These are phyloP conservation scores for Cyprinodon diabolis DNA, from an alignment of 2,797 vertebrate genomes.

Conservation along the genomic window DNA sequence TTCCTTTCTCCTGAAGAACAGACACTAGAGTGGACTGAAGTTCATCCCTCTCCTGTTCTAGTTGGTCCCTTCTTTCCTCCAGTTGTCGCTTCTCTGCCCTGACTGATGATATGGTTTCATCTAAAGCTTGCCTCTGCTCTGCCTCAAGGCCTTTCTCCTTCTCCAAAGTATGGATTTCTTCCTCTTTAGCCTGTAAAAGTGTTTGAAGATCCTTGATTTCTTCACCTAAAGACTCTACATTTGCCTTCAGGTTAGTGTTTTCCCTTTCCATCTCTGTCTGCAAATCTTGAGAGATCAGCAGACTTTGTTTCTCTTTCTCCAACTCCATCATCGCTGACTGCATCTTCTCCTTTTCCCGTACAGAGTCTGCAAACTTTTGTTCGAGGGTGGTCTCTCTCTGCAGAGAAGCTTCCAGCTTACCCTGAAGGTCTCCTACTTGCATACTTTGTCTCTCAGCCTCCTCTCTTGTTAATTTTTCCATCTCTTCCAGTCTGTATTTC, in stretches of 20 bases:
- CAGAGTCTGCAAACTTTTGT: slow-evolving; percentile 63
- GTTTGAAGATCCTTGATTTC: slow-evolving; percentile 61
- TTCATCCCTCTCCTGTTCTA: slow-evolving; percentile 53
- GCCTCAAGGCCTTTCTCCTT: slow-evolving; percentile 45
- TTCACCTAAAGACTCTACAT: slow-evolving; percentile 59
- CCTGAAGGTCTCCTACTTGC: slow-evolving; percentile 55
- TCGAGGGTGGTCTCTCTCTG: slow-evolving; percentile 71
- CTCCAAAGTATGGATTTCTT: slow-evolving; percentile 60
- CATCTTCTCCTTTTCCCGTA: slow-evolving; percentile 71
- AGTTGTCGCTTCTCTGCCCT: slow-evolving; percentile 42
- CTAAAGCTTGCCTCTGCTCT: slow-evolving; percentile 38
- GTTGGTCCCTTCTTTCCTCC: slow-evolving; percentile 24
- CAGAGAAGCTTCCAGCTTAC: slow-evolving; percentile 69
- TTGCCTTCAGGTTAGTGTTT: slow-evolving; percentile 39
- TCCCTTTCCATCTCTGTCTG: slow-evolving; percentile 69
- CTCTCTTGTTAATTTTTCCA: slow-evolving; percentile 77
- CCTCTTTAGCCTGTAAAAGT: slow-evolving; percentile 60
- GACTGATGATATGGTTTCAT: slow-evolving; percentile 46
- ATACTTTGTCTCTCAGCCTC: slow-evolving; percentile 66
- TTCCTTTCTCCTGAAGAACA: slow-evolving; percentile 41
- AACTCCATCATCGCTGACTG: slow-evolving; percentile 62
- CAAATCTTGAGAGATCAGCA: slow-evolving; percentile 72
- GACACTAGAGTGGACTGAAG: slow-evolving; percentile 36
- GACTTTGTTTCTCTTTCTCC: slow-evolving; percentile 67
- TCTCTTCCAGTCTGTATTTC: slow-evolving; percentile 58